A percentile compares a stretch with the other conserved stretches of the same genome.
Evolutionary conservation across 2,888 invertebrate species (phyloP).

Genomic region (Sesia bembeciformis): DNA sequence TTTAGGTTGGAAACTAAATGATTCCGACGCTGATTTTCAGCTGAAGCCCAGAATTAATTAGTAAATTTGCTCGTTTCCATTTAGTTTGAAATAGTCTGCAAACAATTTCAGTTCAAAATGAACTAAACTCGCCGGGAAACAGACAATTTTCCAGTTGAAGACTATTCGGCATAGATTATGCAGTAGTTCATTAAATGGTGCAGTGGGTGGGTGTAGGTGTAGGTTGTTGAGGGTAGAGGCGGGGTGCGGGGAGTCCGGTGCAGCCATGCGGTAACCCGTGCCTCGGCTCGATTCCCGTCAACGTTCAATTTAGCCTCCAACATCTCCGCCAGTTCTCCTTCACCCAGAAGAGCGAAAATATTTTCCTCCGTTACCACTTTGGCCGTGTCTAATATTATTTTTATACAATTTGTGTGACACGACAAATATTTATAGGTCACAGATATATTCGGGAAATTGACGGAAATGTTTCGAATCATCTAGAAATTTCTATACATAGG

Average conservation of each 20-base stretch:
- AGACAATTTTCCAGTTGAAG: background rate
- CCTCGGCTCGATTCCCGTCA: conserved; percentile 15
- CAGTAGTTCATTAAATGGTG: background rate
- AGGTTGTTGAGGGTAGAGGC: conserved; percentile 4
- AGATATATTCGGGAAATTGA: no score
- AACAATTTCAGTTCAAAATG: no score
- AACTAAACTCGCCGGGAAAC: background rate
- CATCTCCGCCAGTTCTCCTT: conserved; percentile 14
- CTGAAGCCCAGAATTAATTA: no score
- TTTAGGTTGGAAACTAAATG: no score
- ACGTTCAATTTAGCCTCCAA: conserved; percentile 30
- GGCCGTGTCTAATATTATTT: no score
- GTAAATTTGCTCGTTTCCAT: no score
- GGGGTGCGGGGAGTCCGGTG: conserved; percentile 3
- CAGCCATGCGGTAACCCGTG: conserved; percentile 20
- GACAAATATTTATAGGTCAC: no score
- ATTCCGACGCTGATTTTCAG: no score
- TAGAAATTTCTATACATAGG: no score
- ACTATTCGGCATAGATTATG: background rate
- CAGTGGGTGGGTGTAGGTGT: background rate
- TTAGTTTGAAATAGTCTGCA: no score
- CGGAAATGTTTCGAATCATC: no score
- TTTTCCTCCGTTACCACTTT: background rate
- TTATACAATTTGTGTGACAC: no score
- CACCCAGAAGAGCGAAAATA: background rate